Base-by-base conservation (phyloP, 2,797 vertebrate genomes). In the Naso thynnoides region DNA sequence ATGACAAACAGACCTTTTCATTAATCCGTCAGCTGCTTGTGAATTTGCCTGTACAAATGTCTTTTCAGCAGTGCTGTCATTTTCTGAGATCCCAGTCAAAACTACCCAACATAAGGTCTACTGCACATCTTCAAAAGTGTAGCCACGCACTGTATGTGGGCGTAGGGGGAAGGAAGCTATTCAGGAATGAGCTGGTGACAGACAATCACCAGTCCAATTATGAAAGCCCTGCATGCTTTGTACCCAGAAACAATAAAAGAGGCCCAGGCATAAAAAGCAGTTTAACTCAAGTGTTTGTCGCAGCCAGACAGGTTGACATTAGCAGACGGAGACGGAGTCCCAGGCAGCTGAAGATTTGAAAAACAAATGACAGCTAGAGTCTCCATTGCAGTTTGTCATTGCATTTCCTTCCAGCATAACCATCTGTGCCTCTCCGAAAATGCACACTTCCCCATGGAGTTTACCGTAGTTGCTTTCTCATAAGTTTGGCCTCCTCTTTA, bases 281-380 rank as follows among this genome's bases (percentile, higher is more conserved):
- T 75, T 88, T 59, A 76, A 66, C 26, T 73, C 3, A 1, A 62
- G 64, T 29, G 15, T 79, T 82, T 73, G 54, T 70, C 50, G 14
- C 57, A 69, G 70, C n/a, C 61, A 77, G 82, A 84, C 74, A 86
- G 72, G 85, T 79, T 85, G 81, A 85, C 81, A 72, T 83, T 56
- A 84, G 75, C 80, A 86, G 81, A 85, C 58, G 63, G 74, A 76
- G 78, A 76, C 53, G 1, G 52, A 80, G 60, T 81, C 41, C 18
- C 82, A 84, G 75, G 58, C 77, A 85, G 79, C 81, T 58, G 70
- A 71, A 61, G 70, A 76, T 72, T 67, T 84, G 63, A 74, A 82
- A 86, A 83, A 78, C 77, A 84, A 84, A 82, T 60, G 77, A 71
- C 81, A 66, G 63, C 52, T 26, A 45, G 44, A 59, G 66, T 58